A percentile compares a stretch with the other conserved stretches of the same genome.
These are phyloP conservation scores for Calidris pugnax DNA, from an alignment of 2,113 vertebrate genomes.

Conservation along the genomic window DNA sequence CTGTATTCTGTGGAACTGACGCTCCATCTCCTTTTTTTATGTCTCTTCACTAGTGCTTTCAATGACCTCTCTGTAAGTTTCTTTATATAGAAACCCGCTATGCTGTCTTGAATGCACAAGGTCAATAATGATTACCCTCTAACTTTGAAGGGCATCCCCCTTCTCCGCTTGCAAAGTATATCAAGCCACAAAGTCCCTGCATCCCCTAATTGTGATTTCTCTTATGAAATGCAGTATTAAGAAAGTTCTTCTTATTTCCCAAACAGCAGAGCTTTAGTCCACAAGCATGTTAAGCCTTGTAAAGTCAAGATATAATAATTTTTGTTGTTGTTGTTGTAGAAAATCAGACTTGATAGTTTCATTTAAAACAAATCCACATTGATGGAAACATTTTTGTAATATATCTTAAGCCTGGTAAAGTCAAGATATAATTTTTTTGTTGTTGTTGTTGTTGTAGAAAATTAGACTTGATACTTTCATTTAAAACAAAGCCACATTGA, in stretches of 20 bases:
- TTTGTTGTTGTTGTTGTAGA: not conserved
- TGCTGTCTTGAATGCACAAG: conserved; percentile 72
- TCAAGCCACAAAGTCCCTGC: conserved; percentile 25
- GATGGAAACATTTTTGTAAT: not conserved
- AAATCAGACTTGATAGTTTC: not conserved
- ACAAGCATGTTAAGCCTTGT: not conserved
- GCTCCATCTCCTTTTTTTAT: conserved; percentile 24
- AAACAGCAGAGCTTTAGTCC: not conserved
- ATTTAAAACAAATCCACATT: not conserved
- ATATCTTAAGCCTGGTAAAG: not conserved
- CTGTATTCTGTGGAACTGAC: not conserved
- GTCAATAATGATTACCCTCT: conserved; percentile 73
- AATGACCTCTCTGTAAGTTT: conserved; percentile 63
- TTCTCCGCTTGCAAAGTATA: conserved; percentile 20
- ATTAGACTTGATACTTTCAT: not conserved
- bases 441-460: not conserved
- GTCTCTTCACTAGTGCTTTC: conserved; percentile 51
- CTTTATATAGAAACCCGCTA: conserved; percentile 69
- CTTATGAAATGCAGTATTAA: not conserved
- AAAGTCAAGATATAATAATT: not conserved
- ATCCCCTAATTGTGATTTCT: conserved; percentile 26
- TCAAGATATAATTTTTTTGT: not conserved
- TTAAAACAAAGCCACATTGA: not conserved
- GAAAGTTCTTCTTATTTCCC: not conserved
- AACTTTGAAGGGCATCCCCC: conserved; percentile 70